Base-by-base conservation (phyloP, 2,113 vertebrate genomes). In the Lipophrys pholis region DNA sequence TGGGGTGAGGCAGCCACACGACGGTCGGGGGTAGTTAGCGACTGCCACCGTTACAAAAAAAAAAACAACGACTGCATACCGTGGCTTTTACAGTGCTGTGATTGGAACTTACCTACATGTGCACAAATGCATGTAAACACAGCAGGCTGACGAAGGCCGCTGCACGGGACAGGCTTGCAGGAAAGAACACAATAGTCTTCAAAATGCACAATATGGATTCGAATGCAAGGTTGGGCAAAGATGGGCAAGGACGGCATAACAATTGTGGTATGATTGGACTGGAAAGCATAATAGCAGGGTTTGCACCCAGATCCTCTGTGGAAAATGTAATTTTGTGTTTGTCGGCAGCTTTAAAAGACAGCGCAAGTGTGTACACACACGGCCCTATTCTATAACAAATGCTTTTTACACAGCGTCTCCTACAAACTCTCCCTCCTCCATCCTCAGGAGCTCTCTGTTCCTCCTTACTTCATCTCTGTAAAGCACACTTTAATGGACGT, bases 11-110 rank as follows among this genome's bases (percentile, higher is more conserved):
- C 62, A 30, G 81, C 78, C 82, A 70, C 80, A 81, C 14, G 70
- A 71, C 56, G n/a, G 72, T 64, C 14, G 8, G 78, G 55, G 78
- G 76, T 80, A 73, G 81, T 86, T 75, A 76, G 66, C 42, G 53
- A 76, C 87, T 84, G 87, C 87, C 87, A 80, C 56, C 73, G 73
- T 30, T 56, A 59, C 50, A 69, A 45, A 42, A 79, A 80, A 30
- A n/a, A 62, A 45, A 69, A 60, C 40, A 56, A 60, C n/a, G n/a
- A n/a, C n/a, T n/a, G n/a, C n/a, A 82, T 81, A 79, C 39, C 36
- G 43, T 5, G 8, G 52, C 36, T 72, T 68, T 67, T 69, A 74
- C 54, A 14, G 40, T 1, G 48, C 35, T 35, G 43, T 58, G 79
- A 83, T 76, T 72, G 74, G 68, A 51, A 14, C 35, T n/a, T 10